These are phyloP conservation scores for Apantesis nais DNA, from an alignment of 2,888 invertebrate species.

Conservation along the genomic window DNA sequence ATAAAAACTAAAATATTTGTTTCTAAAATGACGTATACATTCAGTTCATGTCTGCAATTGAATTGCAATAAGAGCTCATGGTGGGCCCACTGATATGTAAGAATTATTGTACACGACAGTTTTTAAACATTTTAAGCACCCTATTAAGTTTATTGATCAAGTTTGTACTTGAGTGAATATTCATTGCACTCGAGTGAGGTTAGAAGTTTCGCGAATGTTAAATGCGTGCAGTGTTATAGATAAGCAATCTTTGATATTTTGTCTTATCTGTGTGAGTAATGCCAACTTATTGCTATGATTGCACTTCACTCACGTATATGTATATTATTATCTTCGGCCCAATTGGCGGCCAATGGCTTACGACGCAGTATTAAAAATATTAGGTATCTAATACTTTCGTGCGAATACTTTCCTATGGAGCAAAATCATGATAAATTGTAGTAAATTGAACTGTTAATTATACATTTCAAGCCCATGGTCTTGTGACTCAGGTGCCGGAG, in stretches of 20 bases:
- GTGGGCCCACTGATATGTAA: background rate
- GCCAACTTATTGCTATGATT: conserved; percentile 1
- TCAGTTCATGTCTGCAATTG: too few relatives aligned
- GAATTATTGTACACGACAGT: background rate
- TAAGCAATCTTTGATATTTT: background rate
- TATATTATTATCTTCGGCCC: background rate
- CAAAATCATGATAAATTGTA: too few relatives aligned
- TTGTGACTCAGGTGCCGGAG: too few relatives aligned
- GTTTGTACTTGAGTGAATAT: conserved; percentile 4
- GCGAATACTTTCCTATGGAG: background rate
- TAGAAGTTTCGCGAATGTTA: conserved; percentile 10
- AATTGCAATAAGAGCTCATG: too few relatives aligned
- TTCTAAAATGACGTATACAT: too few relatives aligned
- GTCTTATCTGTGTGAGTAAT: conserved; percentile 4
- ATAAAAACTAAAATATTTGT: too few relatives aligned
- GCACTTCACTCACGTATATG: background rate
- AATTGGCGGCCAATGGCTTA: background rate
- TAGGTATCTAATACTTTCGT: background rate
- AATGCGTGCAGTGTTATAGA: background rate
- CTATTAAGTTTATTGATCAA: background rate
- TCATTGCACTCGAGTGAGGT: background rate
- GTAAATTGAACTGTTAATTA: too few relatives aligned
- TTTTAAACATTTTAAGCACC: too few relatives aligned
- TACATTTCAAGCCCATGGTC: too few relatives aligned
- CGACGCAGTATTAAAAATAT: background rate